Percentiles rank a stretch among this genome's conserved stretches.
Conservation (phyloP, 1,140 invertebrate genomes). For the Sitophilus oryzae region DNA sequence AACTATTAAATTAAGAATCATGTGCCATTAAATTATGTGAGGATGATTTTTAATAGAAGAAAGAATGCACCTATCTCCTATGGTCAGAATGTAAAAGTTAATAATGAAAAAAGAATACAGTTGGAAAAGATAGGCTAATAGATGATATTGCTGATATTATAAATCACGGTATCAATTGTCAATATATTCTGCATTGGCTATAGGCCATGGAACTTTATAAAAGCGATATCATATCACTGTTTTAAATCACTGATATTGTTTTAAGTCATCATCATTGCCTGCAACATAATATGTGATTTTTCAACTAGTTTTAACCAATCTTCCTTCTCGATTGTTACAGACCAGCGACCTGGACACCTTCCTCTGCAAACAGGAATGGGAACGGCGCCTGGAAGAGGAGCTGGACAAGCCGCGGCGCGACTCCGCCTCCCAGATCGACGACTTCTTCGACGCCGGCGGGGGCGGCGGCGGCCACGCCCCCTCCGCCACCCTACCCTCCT, state of each 20-base stretch:
- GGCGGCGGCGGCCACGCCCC: slow-evolving; percentile 28
- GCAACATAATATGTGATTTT: not conserved
- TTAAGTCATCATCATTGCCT: not conserved
- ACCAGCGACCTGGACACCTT: slow-evolving; percentile 57
- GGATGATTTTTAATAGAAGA: too few species aligned
- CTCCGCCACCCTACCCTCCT: too few species aligned
- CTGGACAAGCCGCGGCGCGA: slow-evolving; percentile 54
- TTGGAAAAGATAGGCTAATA: too few species aligned
- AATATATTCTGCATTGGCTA: slow-evolving; percentile 18
- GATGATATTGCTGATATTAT: slow-evolving; percentile 20
- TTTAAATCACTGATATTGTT: slow-evolving; percentile 4
- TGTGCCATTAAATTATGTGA: too few species aligned
- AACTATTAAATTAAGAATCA: too few species aligned
- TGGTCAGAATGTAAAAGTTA: too few species aligned
- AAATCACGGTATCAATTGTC: slow-evolving; percentile 12
- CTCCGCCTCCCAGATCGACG: slow-evolving; percentile 59
- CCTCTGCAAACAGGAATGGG: slow-evolving; percentile 54
- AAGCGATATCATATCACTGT: too few species aligned
- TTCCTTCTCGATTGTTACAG: slow-evolving; percentile 43
- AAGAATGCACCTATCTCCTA: too few species aligned
- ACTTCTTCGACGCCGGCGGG: slow-evolving; percentile 56
- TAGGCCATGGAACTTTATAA: slow-evolving; percentile 1
- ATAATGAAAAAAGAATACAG: too few species aligned
- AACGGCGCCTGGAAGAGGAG: slow-evolving; percentile 53
- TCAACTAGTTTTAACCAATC: too few species aligned